Conservation (phyloP, 2,797 vertebrate genomes). For the Balearica regulorum region DNA sequence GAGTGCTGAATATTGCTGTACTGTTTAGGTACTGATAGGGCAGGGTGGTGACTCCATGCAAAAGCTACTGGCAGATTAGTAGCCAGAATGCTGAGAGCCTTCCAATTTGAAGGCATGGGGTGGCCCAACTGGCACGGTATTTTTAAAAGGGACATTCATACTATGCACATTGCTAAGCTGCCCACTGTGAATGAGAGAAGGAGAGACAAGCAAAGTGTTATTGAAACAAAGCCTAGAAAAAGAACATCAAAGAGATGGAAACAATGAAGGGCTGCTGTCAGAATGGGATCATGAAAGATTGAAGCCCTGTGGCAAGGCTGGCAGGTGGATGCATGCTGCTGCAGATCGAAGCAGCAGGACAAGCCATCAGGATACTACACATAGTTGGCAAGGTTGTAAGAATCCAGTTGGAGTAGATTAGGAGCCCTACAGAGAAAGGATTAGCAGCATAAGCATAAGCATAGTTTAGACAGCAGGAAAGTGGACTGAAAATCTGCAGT, state of each 20-base stretch:
- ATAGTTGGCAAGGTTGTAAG: conserved; percentile 27
- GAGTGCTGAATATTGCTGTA: not conserved
- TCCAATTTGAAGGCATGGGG: not conserved
- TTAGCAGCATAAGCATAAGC: conserved; percentile 1
- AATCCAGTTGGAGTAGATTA: conserved; percentile 52
- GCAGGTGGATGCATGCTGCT: conserved; percentile 35
- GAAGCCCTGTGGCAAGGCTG: conserved; percentile 39
- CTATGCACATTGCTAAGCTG: not conserved
- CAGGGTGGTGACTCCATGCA: not conserved
- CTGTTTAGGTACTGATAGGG: not conserved
- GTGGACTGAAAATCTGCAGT: not conserved
- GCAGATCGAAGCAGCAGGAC: conserved; percentile 33
- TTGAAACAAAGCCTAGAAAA: conserved; percentile 47
- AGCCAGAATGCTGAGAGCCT: not conserved
- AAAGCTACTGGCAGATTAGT: not conserved
- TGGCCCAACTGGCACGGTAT: conserved; percentile 14
- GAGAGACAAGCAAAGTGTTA: conserved; percentile 15
- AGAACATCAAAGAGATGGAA: conserved; percentile 14
- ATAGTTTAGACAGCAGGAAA: not conserved
- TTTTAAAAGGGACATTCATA: conserved; percentile 19
- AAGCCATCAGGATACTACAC: conserved; percentile 9
- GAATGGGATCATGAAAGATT: conserved; percentile 2
- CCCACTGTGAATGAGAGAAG: conserved; percentile 31
- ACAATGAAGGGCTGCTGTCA: not conserved
- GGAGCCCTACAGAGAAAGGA: conserved; percentile 17